These are phyloP conservation scores for Apolygus lucorum DNA, from an alignment of 1,140 invertebrate species.

Conservation along the genomic window DNA sequence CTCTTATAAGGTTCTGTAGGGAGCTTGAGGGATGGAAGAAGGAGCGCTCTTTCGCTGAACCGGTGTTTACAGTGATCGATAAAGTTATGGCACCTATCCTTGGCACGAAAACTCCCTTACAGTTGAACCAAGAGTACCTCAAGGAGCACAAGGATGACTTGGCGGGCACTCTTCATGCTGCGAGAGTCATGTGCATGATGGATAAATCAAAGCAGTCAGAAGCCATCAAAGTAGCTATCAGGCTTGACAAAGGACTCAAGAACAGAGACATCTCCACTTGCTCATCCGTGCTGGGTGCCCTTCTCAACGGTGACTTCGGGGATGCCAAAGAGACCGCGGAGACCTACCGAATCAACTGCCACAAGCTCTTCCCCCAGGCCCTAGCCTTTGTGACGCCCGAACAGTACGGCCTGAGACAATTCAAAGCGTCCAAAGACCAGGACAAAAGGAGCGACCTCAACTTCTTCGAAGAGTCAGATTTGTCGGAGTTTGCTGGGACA, in stretches of 20 bases:
- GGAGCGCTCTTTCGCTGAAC: constrained; percentile 44
- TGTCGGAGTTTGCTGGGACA: not conserved
- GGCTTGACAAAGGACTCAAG: constrained; percentile 47
- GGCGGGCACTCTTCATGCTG: constrained; percentile 31
- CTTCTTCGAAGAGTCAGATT: not conserved
- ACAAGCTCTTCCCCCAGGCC: constrained; percentile 63
- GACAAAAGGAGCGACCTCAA: not conserved
- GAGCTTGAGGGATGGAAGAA: constrained; percentile 29
- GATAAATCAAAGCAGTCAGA: constrained; percentile 49
- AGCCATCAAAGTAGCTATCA: constrained; percentile 54
- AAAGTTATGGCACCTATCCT: constrained; percentile 59
- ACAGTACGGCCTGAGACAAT: not conserved
- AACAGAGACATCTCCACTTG: constrained; percentile 56
- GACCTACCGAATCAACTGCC: constrained; percentile 61
- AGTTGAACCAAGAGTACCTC: constrained; percentile 65
- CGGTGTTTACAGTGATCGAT: constrained; percentile 65
- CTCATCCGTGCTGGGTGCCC: constrained; percentile 62
- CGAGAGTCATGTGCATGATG: constrained; percentile 59
- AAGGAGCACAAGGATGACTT: constrained; percentile 51
- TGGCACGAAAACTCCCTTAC: constrained; percentile 47
- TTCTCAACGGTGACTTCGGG: constrained; percentile 70
- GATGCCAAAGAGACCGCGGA: constrained; percentile 54
- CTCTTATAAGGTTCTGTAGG: constrained; percentile 53
- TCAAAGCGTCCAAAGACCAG: not conserved
- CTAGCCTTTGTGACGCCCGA: constrained; percentile 47